Base-by-base conservation (phyloP, 2,797 vertebrate genomes). In the Gastrophryne carolinensis region DNA sequence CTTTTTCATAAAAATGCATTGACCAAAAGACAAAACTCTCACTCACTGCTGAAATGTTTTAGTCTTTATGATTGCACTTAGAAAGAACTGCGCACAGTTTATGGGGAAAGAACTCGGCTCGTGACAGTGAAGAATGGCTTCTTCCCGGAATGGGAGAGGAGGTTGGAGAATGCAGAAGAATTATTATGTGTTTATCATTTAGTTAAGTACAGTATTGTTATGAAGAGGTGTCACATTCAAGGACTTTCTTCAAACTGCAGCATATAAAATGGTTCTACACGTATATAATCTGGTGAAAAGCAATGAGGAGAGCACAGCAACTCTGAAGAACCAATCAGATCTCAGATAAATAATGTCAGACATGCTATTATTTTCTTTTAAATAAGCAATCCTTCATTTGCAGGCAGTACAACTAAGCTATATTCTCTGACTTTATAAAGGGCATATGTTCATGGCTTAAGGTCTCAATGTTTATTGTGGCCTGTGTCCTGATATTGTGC, bases 91-190 rank as follows among this genome's bases (percentile, higher is more conserved):
- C 23, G 7, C 4, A n/a, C 30, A 67, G 32, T 73, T 44, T 21
- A 10, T n/a, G 17, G 2, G 21, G 53, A 62, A 61, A 24, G 11
- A 77, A 37, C 34, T 71, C 15, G 21, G 60, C 23, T 30, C 7
- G 39, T 72, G 67, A 78, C 68, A 78, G 24, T 78, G 75, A 78
- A 78, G 23, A 72, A 78, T 78, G 17, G 61, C 30, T 78, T 66
- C 5, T 58, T 15, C 21, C 29, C 24, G 53, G 23, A 72, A 34
- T 65, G 29, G 29, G 12, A 17, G 47, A 15, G 21, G 34, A 52
- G 39, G 39, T 15, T 72, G 52, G 53, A 71, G 57, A 72, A 66
- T 72, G 61, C 53, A 72, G 64, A 53, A 58, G 12, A 37, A 41
- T 72, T 71, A 49, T 57, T 64, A 44, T 39, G 39, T 58, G 74